Evolutionary conservation across 2,888 invertebrate species (phyloP), one percentile per base, ranked within the genome.

Genomic region (Sicus ferrugineus): DNA sequence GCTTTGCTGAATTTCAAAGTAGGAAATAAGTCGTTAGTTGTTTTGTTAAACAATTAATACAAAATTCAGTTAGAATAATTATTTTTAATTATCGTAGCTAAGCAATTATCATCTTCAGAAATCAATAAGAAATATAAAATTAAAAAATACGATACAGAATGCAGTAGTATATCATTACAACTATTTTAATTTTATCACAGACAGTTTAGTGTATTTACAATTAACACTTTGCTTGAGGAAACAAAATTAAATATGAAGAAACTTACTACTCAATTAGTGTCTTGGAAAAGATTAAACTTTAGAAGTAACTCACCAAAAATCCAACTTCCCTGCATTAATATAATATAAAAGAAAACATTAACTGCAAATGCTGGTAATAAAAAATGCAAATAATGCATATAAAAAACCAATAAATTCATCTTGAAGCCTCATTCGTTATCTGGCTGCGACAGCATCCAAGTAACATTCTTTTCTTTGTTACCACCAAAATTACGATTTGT

Each of bases 391-490:
- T 38, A 19, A 38, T n/a, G 38, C 21, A 64, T 38, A 42, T n/a
- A 67, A 63, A 56, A 52, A 21, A 16, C 11, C 23, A 21, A 11
- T 23, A 30, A 28, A 54, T n/a, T 56, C 23, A 50, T 34, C 21
- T 9, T 56, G 26, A 62, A 67, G 71, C 64, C 76, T 76, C 30
- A 21, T 63, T 66, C 62, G 68, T 74, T 46, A 66, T 70, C 11
- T 69, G 72, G 31, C 16, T 42, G 66, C 68, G 81, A 78, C 69
- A 82, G 65, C 3, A 79, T 79, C 83, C 83, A 84, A 63, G 79
- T 79, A 14, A 79, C 77, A 71, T 75, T 81, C 69, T 81, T 81
- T 42, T 83, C 80, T 68, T 81, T 79, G 52, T 80, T 75, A 59
- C 16, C 76, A 30, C 68, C 74, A 62, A 77, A 77, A 70, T 79